Conservation (phyloP, 2,888 invertebrate species). For the Labia minor region DNA sequence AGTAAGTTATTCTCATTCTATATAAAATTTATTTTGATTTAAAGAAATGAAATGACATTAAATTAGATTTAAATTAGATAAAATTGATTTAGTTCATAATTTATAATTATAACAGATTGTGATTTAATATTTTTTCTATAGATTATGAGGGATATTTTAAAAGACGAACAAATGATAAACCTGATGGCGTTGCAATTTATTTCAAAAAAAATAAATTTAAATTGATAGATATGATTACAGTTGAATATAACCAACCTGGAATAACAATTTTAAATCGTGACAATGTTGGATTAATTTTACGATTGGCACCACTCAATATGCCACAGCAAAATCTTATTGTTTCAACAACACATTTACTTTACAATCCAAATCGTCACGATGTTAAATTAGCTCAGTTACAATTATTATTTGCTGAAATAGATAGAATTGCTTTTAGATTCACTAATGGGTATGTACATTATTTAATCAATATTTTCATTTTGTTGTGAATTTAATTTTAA, state of each 20-base stretch:
- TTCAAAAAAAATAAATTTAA: slow-evolving; percentile 58
- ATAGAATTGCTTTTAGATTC: slow-evolving; percentile 54
- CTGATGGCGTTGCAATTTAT: slow-evolving; percentile 87
- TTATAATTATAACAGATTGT: no score
- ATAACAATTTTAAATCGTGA: slow-evolving; percentile 63
- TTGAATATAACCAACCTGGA: slow-evolving; percentile 56
- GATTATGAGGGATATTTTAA: slow-evolving; percentile 71
- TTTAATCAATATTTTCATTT: no score
- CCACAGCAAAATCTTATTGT: slow-evolving; percentile 53
- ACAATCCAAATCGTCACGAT: slow-evolving; percentile 81
- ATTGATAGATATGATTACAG: slow-evolving; percentile 50
- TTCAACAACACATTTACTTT: slow-evolving; percentile 89
- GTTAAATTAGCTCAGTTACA: slow-evolving; percentile 81
- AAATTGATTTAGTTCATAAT: no score
- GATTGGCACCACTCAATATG: slow-evolving; percentile 48
- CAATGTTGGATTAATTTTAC: slow-evolving; percentile 75
- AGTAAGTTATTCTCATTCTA: slow-evolving; percentile 32
- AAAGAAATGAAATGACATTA: no score
- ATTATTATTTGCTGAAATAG: slow-evolving; percentile 72
- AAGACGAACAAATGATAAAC: slow-evolving; percentile 65
- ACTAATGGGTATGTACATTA: slow-evolving; percentile 31
- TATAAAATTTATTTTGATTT: no score
- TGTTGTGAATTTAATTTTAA: no score
- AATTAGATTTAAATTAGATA: no score
- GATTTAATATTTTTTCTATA: slow-evolving; percentile 29